phyloP scores from a whole-genome alignment of 2,113 vertebrate species.

The human region DNA sequence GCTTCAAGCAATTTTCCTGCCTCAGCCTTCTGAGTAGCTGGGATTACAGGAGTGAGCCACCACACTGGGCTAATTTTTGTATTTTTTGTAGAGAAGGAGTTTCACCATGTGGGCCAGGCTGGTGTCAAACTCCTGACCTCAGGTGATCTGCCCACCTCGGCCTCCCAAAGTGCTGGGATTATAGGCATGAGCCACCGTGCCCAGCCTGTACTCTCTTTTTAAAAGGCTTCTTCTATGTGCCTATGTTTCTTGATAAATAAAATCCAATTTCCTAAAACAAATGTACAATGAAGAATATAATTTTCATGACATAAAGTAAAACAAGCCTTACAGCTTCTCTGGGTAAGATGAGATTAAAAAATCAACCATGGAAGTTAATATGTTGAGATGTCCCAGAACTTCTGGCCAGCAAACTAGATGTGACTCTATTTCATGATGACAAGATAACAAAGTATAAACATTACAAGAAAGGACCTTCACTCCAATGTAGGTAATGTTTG shows the following conservation, averaged over 20 bases:
- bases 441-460: slow-evolving; percentile 1
- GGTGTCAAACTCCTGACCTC: too few relatives aligned
- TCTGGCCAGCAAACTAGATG: not conserved
- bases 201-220: not conserved
- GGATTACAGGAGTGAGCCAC: too few relatives aligned
- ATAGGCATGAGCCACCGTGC: too few relatives aligned
- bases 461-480: not conserved
- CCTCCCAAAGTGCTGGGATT: too few relatives aligned
- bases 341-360: not conserved
- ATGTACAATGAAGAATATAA: not conserved
- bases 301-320: not conserved
- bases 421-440: not conserved
- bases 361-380: not conserved
- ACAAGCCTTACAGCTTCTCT: not conserved
- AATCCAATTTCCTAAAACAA: not conserved
- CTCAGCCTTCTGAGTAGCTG: too few relatives aligned
- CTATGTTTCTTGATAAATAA: not conserved
- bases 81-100: too few relatives aligned
- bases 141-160: too few relatives aligned
- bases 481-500: not conserved
- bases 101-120: too few relatives aligned
- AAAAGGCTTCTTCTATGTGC: not conserved
- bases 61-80: too few relatives aligned
- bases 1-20: too few relatives aligned
- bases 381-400: not conserved